These are phyloP conservation scores for Neoarius graeffei DNA, from an alignment of 2,113 vertebrate species.

Conservation along the genomic window DNA sequence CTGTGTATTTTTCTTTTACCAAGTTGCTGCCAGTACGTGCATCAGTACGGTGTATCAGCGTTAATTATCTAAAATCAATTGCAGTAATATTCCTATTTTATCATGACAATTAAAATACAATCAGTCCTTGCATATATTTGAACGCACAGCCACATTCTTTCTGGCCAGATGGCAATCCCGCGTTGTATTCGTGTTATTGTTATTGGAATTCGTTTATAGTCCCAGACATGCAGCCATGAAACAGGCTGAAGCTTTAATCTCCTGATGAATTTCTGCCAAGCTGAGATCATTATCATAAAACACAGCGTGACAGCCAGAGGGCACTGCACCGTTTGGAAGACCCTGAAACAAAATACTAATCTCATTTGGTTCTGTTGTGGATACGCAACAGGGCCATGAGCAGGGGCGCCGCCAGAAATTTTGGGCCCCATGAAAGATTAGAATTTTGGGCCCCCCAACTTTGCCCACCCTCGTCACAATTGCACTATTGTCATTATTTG, in stretches of 20 bases:
- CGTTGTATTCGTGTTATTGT: slow-evolving; percentile 2
- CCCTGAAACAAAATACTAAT: slow-evolving; percentile 23
- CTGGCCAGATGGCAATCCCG: background rate
- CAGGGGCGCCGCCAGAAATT: no score
- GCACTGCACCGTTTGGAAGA: background rate
- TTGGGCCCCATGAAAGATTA: no score
- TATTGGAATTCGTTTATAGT: background rate
- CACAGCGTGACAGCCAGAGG: slow-evolving; percentile 29
- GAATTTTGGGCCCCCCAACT: no score
- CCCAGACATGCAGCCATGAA: background rate
- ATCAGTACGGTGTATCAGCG: no score
- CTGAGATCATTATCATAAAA: slow-evolving; percentile 33
- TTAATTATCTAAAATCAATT: background rate
- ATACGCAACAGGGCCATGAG: background rate
- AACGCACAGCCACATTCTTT: background rate
- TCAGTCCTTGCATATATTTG: background rate
- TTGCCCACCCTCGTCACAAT: no score
- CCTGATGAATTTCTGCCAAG: background rate
- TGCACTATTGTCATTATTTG: no score
- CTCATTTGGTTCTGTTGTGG: background rate
- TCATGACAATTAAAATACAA: background rate
- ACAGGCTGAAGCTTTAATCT: background rate
- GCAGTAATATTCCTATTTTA: background rate
- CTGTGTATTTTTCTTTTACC: background rate
- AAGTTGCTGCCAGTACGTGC: background rate